Evolutionary conservation across 2,797 vertebrate species (phyloP).

Genomic region (Thunnus albacares): DNA sequence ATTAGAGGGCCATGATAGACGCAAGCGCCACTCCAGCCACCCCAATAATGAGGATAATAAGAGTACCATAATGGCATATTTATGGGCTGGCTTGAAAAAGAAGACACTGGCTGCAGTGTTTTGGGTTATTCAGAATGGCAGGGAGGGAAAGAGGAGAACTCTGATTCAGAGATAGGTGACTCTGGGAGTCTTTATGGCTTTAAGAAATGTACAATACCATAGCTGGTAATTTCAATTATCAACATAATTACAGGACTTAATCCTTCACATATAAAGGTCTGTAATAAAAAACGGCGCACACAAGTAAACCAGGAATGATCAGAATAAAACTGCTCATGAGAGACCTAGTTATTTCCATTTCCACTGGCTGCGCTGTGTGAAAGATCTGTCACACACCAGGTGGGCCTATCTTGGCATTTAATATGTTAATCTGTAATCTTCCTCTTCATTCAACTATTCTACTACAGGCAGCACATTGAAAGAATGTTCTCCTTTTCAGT

Average conservation of each 20-base stretch:
- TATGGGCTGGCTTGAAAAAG: slow-evolving; percentile 68
- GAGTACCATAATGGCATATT: slow-evolving; percentile 84
- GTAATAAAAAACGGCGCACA: slow-evolving; percentile 62
- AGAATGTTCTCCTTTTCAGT: slow-evolving; percentile 33
- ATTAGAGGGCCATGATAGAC: slow-evolving; percentile 86
- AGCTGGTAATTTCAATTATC: slow-evolving; percentile 67
- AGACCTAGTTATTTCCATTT: slow-evolving; percentile 76
- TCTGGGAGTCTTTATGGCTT: slow-evolving; percentile 41
- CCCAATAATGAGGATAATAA: slow-evolving; percentile 86
- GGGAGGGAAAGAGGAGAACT: slow-evolving; percentile 30
- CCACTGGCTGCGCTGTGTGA: slow-evolving; percentile 65
- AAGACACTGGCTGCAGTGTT: slow-evolving; percentile 52
- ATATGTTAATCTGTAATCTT: slow-evolving; percentile 82
- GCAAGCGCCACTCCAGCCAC: slow-evolving; percentile 81
- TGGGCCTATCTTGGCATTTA: slow-evolving; percentile 81
- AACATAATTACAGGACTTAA: slow-evolving; percentile 69
- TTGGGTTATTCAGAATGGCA: slow-evolving; percentile 49
- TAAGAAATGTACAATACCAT: slow-evolving; percentile 37
- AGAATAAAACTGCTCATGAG: slow-evolving; percentile 69
- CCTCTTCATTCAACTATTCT: slow-evolving; percentile 72
- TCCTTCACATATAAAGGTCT: slow-evolving; percentile 48
- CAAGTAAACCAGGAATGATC: slow-evolving; percentile 64
- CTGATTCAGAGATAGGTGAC: slow-evolving; percentile 44
- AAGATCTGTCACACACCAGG: slow-evolving; percentile 79
- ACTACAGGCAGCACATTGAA: slow-evolving; percentile 56